Base-by-base conservation (phyloP, 1,140 invertebrate genomes). In the Bombus huntii region DNA sequence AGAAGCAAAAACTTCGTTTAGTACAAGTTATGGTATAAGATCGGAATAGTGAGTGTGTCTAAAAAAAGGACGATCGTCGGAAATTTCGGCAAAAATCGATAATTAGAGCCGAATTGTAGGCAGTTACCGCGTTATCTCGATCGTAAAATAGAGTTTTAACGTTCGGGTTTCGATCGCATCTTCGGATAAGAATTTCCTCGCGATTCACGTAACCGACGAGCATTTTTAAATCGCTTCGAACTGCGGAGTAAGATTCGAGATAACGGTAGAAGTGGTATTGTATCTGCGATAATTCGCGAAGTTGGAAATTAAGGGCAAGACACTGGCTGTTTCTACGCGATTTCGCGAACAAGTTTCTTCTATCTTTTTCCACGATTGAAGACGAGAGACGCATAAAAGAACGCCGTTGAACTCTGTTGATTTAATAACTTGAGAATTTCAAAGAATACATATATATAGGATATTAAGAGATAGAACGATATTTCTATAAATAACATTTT, bases 161-260 rank as follows among this genome's bases (percentile, higher is more conserved):
- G 70, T 74, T 74, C 37, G n/a, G 10, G 9, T 18, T n/a, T 44
- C 71, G 81, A 82, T 82, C 39, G 39, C 39, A n/a, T 31, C 22
- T 0, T 22, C 0, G 81, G 71, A 66, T 75, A 74, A 75, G 53
- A 53, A 66, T 82, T 82, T 66, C 81, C 81, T 74, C 22, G 81
- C 25, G 22, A 73, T 82, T 47, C 62, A n/a, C 31, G 57, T 42
- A 82, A 75, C 31, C 57, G n/a, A 3, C 57, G 47, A 53, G 47
- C 18, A 66, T 82, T 82, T 82, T 71, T 22, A 82, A 82, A 82
- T 66, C 81, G 57, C 62, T 37, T 75, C 31, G 57, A 75, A 31
- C 44, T 37, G 13, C n/a, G 13, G 25, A 37, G 31, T 1, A 28
- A 65, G 71, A 74, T 82, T 37, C 71, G 22, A 47, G 71, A 82